phyloP scores from a whole-genome alignment of 2,113 vertebrate genomes.

The Carassius gibelio region DNA sequence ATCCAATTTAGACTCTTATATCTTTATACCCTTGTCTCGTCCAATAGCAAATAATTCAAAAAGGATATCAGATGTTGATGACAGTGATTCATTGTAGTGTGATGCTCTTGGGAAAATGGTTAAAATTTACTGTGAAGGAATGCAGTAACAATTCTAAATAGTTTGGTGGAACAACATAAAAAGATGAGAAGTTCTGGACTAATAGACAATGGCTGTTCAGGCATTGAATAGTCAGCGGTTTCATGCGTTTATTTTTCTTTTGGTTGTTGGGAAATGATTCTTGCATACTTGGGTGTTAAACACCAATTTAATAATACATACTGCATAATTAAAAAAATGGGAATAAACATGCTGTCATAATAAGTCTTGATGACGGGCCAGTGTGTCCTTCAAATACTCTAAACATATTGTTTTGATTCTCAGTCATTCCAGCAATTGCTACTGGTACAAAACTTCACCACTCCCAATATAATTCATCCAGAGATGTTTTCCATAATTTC shows the following conservation, averaged over 20 bases:
- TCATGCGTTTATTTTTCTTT: background rate
- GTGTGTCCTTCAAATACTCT: slow-evolving; percentile 21
- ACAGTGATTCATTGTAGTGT: slow-evolving; percentile 44
- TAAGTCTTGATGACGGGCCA: slow-evolving; percentile 4
- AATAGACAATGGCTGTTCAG: background rate
- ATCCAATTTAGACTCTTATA: slow-evolving; percentile 16
- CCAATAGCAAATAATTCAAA: slow-evolving; percentile 44
- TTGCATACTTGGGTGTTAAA: slow-evolving; percentile 2
- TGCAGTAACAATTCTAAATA: slow-evolving; percentile 6
- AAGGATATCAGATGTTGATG: slow-evolving; percentile 42
- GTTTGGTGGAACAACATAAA: background rate
- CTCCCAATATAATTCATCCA: slow-evolving; percentile 27
- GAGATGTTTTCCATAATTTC: slow-evolving; percentile 53
- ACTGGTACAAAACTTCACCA: slow-evolving; percentile 45
- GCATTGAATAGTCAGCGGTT: background rate
- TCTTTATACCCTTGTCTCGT: slow-evolving; percentile 32
- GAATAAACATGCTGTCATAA: slow-evolving; percentile 1
- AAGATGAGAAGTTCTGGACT: background rate
- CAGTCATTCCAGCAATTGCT: slow-evolving; percentile 54
- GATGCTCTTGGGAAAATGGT: slow-evolving; percentile 24
- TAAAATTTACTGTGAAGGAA: slow-evolving; percentile 40
- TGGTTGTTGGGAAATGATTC: background rate
- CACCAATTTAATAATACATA: slow-evolving; percentile 1
- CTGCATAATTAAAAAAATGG: slow-evolving; percentile 30
- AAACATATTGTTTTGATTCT: slow-evolving; percentile 61